Conservation (phyloP, 1,140 invertebrate genomes). For the Drosophila nikananu region DNA sequence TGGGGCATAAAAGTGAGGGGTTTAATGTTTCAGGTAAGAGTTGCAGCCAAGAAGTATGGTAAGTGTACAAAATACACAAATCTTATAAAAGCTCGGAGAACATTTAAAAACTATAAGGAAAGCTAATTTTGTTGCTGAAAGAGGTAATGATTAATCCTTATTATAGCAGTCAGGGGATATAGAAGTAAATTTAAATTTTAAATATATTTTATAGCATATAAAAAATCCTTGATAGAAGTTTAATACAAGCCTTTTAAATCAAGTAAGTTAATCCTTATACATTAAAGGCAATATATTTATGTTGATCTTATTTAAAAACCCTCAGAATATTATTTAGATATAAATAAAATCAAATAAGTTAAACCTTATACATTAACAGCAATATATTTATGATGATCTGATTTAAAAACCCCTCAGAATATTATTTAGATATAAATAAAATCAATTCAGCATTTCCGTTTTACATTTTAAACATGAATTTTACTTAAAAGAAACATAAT, state of each 20-base stretch:
- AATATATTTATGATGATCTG: too few relatives aligned
- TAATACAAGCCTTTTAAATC: too few relatives aligned
- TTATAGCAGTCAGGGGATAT: background rate
- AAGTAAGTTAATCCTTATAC: too few relatives aligned
- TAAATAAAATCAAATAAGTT: too few relatives aligned
- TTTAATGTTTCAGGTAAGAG: slow-evolving; percentile 3
- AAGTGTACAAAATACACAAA: background rate
- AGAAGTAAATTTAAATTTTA: too few relatives aligned
- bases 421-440: background rate
- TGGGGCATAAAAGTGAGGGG: slow-evolving; percentile 4
- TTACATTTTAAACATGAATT: background rate
- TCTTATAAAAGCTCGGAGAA: background rate
- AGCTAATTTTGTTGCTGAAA: background rate
- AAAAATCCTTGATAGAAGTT: too few relatives aligned
- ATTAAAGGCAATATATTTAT: too few relatives aligned
- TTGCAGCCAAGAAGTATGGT: background rate
- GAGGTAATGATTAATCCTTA: background rate
- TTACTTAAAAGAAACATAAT: background rate
- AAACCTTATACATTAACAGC: too few relatives aligned
- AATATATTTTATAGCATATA: too few relatives aligned
- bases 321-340: too few relatives aligned
- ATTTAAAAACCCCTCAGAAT: too few relatives aligned
- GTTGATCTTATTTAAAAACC: too few relatives aligned
- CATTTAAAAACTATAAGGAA: background rate
- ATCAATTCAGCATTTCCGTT: background rate